phyloP scores from a whole-genome alignment of 2,113 vertebrate species.

The Polypterus senegalus region DNA sequence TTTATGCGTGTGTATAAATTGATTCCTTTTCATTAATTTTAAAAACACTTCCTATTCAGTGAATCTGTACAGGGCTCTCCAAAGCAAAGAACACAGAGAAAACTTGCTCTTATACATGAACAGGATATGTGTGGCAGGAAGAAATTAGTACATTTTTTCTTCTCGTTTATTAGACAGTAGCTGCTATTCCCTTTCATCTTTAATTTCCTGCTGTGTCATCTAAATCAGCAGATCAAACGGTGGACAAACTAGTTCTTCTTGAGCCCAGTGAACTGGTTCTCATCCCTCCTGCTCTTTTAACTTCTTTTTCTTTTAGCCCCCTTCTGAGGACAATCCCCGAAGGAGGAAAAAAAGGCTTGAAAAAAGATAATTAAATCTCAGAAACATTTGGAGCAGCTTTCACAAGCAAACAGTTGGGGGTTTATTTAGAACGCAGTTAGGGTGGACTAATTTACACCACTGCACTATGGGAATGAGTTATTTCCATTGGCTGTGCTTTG shows the following conservation, averaged over 20 bases:
- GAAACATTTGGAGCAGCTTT: slow-evolving; percentile 33
- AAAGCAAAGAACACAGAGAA: background rate
- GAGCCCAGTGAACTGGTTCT: slow-evolving; percentile 29
- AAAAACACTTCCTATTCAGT: no score
- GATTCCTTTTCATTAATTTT: no score
- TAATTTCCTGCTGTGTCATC: slow-evolving; percentile 52
- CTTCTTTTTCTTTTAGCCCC: slow-evolving; percentile 57
- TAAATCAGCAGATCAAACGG: slow-evolving; percentile 39
- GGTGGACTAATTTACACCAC: slow-evolving; percentile 44
- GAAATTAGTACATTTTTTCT: slow-evolving; percentile 32
- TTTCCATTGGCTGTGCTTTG: slow-evolving; percentile 17
- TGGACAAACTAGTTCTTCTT: slow-evolving; percentile 43
- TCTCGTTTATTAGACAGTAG: slow-evolving; percentile 38
- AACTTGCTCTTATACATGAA: slow-evolving; percentile 20
- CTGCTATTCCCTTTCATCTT: slow-evolving; percentile 46
- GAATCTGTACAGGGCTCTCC: background rate
- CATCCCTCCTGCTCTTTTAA: slow-evolving; percentile 40
- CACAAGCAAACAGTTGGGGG: slow-evolving; percentile 50
- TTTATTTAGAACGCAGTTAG: slow-evolving; percentile 45
- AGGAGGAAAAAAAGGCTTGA: slow-evolving; percentile 43
- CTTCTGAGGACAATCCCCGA: slow-evolving; percentile 51
- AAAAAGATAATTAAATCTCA: slow-evolving; percentile 59
- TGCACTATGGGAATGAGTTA: slow-evolving; percentile 37
- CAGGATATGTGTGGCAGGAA: slow-evolving; percentile 19
- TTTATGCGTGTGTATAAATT: no score